Percentiles rank a stretch among this genome's conserved stretches.
Conservation (phyloP, 2,888 invertebrate genomes). For the Hylaea fasciaria region DNA sequence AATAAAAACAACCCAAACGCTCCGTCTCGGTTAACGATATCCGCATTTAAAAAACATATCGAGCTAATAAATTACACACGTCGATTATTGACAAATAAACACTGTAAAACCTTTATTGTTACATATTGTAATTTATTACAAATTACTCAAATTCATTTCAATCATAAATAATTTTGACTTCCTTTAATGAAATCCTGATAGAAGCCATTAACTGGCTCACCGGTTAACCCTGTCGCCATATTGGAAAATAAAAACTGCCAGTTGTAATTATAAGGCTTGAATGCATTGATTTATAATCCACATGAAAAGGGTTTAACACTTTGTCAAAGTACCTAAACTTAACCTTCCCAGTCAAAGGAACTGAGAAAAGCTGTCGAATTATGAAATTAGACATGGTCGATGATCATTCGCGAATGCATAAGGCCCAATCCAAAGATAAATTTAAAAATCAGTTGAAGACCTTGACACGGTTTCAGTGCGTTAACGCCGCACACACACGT, state of each 20-base stretch:
- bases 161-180: slow-evolving; percentile 31
- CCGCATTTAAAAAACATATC: slow-evolving; percentile 30
- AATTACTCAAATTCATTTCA: slow-evolving; percentile 33
- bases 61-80: slow-evolving; percentile 13
- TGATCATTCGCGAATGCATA: slow-evolving; percentile 33
- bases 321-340: slow-evolving; percentile 30
- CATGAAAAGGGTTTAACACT: slow-evolving; percentile 29
- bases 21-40: slow-evolving; percentile 21
- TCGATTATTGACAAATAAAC: slow-evolving; percentile 28
- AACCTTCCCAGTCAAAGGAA: not conserved
- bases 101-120: slow-evolving; percentile 25
- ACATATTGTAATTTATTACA: slow-evolving; percentile 28
- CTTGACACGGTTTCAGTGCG: slow-evolving; percentile 73
- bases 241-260: slow-evolving; percentile 37
- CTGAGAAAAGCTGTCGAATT: not conserved
- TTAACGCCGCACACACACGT: slow-evolving; percentile 57
- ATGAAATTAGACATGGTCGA: slow-evolving; percentile 30
- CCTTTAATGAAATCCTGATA: slow-evolving; percentile 28
- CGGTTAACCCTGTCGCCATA: slow-evolving; percentile 38
- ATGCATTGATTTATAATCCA: slow-evolving; percentile 39
- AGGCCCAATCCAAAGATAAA: slow-evolving; percentile 53
- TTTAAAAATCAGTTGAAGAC: slow-evolving; percentile 77
- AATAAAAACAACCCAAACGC: slow-evolving; percentile 26
- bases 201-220: slow-evolving; percentile 16
- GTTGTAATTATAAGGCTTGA: slow-evolving; percentile 36